A percentile compares a stretch with the other conserved stretches of the same genome.
These are phyloP conservation scores for Gadopsis marmoratus DNA, from an alignment of 2,797 vertebrate genomes.

Conservation along the genomic window DNA sequence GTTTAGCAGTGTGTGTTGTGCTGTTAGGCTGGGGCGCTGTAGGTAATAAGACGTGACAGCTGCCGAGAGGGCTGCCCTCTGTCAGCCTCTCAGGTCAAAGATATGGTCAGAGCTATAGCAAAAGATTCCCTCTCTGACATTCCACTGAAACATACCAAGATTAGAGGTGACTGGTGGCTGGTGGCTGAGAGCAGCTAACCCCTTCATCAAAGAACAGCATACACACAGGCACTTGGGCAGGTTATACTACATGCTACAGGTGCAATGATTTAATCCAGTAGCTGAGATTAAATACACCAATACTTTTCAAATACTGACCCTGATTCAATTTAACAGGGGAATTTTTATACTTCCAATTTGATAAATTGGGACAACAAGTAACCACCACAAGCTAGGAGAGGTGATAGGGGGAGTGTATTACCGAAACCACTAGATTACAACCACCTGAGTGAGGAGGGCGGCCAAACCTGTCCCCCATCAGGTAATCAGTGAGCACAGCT, in stretches of 20 bases:
- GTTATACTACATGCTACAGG: neutral
- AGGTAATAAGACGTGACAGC: conserved; percentile 66
- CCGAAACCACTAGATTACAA: too few relatives aligned
- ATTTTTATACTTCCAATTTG: neutral
- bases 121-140: conserved; percentile 56
- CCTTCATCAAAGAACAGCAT: conserved; percentile 45
- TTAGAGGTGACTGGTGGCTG: conserved; percentile 47
- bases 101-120: conserved; percentile 46
- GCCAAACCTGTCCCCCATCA: too few relatives aligned
- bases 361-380: too few relatives aligned
- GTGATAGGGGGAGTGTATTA: too few relatives aligned
- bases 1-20: conserved; percentile 37
- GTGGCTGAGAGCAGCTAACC: conserved; percentile 47
- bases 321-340: neutral
- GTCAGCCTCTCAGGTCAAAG: conserved; percentile 56
- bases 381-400: too few relatives aligned
- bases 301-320: neutral
- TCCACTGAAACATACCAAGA: conserved; percentile 39
- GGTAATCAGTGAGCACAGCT: too few relatives aligned
- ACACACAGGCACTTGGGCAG: neutral
- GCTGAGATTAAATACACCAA: neutral
- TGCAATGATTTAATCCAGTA: neutral
- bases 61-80: conserved; percentile 54
- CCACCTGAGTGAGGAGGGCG: too few relatives aligned
- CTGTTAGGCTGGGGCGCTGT: conserved; percentile 14